Percentiles rank a stretch among this genome's conserved stretches.
Conservation (phyloP, 2,797 vertebrate species). For the Tamandua tetradactyla region DNA sequence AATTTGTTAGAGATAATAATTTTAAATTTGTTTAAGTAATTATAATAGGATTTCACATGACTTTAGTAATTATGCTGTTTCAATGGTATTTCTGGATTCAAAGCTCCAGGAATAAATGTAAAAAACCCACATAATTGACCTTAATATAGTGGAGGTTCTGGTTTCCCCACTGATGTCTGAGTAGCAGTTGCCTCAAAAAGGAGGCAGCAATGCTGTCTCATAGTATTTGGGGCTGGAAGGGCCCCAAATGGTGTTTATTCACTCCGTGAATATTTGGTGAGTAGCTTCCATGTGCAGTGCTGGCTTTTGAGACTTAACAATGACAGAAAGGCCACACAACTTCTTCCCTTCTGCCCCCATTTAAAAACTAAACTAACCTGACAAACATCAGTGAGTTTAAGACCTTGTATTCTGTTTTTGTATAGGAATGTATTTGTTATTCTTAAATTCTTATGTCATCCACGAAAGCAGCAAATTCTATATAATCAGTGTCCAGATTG, state of each 20-base stretch:
- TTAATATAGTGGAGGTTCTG: neutral
- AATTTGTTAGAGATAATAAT: neutral
- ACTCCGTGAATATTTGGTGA: neutral
- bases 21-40: constrained; percentile 27
- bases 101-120: neutral
- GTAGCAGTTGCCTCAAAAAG: neutral
- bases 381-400: neutral
- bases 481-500: neutral
- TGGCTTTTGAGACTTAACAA: neutral
- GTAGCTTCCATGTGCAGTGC: neutral
- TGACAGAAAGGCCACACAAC: neutral
- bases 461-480: neutral
- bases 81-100: neutral
- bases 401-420: constrained; percentile 8
- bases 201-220: neutral
- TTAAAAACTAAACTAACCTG: constrained; percentile 12
- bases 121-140: neutral
- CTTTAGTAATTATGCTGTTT: neutral
- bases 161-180: neutral
- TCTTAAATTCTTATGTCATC: neutral
- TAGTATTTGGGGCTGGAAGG: neutral
- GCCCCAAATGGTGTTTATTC: neutral
- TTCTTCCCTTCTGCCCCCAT: neutral
- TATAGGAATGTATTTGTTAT: neutral
- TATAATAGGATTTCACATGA: neutral